These are phyloP conservation scores for Laupala kohalensis DNA, from an alignment of 1,140 invertebrate species.

Conservation along the genomic window DNA sequence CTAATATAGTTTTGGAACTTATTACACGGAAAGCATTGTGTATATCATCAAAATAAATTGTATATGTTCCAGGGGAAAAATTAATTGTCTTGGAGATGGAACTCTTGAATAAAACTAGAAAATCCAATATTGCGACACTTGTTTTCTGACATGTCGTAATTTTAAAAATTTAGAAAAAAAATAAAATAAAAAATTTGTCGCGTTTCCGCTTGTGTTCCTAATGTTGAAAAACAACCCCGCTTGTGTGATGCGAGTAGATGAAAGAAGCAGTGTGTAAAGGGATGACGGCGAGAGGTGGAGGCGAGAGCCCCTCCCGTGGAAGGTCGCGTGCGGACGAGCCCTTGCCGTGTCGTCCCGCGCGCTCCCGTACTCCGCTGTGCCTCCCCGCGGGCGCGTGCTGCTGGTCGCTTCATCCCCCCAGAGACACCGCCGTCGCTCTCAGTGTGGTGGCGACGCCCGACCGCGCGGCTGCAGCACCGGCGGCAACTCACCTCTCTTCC, in stretches of 20 bases:
- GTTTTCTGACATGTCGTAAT: no score
- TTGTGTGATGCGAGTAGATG: background rate
- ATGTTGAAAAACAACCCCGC: no score
- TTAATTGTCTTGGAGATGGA: no score
- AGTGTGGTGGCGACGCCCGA: slow-evolving; percentile 11
- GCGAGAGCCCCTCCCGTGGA: background rate
- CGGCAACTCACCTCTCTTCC: slow-evolving; percentile 20
- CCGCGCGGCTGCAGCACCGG: slow-evolving; percentile 14
- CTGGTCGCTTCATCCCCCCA: background rate
- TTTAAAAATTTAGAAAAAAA: no score
- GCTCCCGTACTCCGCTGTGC: slow-evolving; percentile 22
- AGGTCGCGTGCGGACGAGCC: slow-evolving; percentile 6
- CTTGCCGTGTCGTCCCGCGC: slow-evolving; percentile 22
- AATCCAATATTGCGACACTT: no score
- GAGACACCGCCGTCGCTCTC: background rate
- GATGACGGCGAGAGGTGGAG: background rate
- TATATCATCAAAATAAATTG: no score
- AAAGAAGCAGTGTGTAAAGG: background rate
- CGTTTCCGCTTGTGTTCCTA: no score
- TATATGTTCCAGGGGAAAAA: no score
- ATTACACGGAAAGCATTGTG: no score
- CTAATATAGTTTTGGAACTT: no score
- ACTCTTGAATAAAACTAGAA: no score
- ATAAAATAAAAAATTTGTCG: no score
- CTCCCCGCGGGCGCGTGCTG: slow-evolving; percentile 15